Percentiles rank a stretch among this genome's conserved stretches.
Evolutionary conservation across 1,140 invertebrate genomes (phyloP).

Genomic region (Drosophila micromelanica): DNA sequence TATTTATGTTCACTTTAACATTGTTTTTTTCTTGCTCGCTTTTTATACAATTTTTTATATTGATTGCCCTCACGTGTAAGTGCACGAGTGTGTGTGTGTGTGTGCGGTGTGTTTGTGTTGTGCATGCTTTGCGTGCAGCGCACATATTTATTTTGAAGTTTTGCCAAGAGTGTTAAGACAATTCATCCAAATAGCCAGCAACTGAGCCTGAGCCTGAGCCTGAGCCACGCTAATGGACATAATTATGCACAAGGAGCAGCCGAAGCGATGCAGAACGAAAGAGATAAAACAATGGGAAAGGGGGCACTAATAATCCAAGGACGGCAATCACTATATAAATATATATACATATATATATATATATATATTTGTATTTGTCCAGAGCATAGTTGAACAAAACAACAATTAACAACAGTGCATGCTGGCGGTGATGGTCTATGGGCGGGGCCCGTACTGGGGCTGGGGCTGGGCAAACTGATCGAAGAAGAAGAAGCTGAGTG

Average conservation of each 20-base stretch:
- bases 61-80: conserved; percentile 36
- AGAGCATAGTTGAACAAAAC: conserved; percentile 47
- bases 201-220: conserved; percentile 31
- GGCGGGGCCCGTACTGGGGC: conserved; percentile 20
- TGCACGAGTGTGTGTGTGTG: not conserved
- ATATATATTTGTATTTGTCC: conserved; percentile 1
- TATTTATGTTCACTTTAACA: conserved; percentile 28
- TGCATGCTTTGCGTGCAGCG: conserved; percentile 53
- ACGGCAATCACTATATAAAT: conserved; percentile 18
- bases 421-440: conserved; percentile 37
- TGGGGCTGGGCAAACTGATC: not conserved
- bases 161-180: conserved; percentile 62
- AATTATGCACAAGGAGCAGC: conserved; percentile 57
- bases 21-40: conserved; percentile 10
- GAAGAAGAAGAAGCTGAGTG: no score
- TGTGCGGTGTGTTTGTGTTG: conserved; percentile 17
- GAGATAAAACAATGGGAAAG: conserved; percentile 2
- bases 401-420: conserved; percentile 74
- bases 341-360: conserved; percentile 4
- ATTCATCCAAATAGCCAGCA: conserved; percentile 56
- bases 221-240: conserved; percentile 63
- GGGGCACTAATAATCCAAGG: not conserved
- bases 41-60: conserved; percentile 3
- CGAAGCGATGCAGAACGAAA: conserved; percentile 1
- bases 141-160: conserved; percentile 68